Evolutionary conservation across 2,113 vertebrate genomes (phyloP).

Genomic region (Rousettus leschenaultii): DNA sequence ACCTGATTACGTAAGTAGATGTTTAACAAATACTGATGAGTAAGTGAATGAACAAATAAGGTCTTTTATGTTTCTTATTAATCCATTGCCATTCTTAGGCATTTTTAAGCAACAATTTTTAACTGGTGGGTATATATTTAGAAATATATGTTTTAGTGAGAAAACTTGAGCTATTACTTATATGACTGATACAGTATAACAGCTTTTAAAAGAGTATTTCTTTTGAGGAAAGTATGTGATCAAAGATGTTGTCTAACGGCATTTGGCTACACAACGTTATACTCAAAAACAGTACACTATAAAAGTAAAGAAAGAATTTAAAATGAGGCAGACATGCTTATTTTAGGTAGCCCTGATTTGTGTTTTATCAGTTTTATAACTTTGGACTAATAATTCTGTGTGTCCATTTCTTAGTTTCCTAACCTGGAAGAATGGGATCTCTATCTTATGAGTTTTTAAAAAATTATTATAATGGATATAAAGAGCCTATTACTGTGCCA

Average conservation of each 20-base stretch:
- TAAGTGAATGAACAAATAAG: background rate
- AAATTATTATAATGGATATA: background rate
- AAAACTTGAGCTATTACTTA: background rate
- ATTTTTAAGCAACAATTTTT: constrained; percentile 1
- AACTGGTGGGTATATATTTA: background rate
- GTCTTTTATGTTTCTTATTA: background rate
- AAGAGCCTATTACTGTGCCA: background rate
- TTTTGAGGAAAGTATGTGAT: background rate
- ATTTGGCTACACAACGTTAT: background rate
- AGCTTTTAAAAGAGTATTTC: background rate
- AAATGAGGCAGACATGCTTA: background rate
- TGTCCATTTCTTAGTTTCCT: background rate
- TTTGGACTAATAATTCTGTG: background rate
- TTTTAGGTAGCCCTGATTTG: background rate
- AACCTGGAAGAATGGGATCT: background rate
- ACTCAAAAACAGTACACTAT: background rate
- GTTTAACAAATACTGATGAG: background rate
- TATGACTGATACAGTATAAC: background rate
- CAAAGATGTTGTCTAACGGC: background rate
- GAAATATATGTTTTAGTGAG: background rate
- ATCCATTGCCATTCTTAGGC: background rate
- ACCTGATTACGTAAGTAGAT: background rate
- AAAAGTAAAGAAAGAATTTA: background rate
- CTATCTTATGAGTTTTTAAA: background rate
- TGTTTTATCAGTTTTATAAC: background rate